A percentile compares a stretch with the other conserved stretches of the same genome.
Conservation (phyloP, 2,888 invertebrate species). For the Polymixis flavicincta region DNA sequence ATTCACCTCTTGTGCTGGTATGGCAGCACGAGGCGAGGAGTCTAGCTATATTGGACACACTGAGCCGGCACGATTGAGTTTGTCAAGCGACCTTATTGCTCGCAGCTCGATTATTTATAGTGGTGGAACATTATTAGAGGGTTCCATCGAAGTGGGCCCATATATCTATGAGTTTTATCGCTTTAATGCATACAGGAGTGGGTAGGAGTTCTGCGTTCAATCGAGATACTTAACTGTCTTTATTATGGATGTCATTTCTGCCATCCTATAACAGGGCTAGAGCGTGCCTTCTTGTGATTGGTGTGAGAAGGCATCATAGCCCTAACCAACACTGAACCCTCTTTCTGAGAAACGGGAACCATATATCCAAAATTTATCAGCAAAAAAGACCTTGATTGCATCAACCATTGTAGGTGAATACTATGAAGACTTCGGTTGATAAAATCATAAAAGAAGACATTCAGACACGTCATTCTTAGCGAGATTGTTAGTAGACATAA, state of each 20-base stretch:
- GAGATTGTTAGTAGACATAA: slow-evolving; percentile 23
- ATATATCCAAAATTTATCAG: background rate
- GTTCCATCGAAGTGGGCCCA: slow-evolving; percentile 36
- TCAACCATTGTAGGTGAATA: background rate
- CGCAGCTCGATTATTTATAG: slow-evolving; percentile 56
- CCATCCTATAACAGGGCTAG: background rate
- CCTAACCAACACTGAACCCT: no score
- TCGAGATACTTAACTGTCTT: slow-evolving; percentile 8
- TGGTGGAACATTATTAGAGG: slow-evolving; percentile 54
- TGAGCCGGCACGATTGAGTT: slow-evolving; percentile 51
- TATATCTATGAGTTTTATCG: slow-evolving; percentile 48
- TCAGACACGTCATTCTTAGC: slow-evolving; percentile 21
- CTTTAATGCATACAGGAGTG: slow-evolving; percentile 46
- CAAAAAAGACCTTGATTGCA: background rate
- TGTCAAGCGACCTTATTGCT: slow-evolving; percentile 59
- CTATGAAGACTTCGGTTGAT: no score
- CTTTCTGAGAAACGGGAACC: background rate
- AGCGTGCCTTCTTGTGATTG: background rate
- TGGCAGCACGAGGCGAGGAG: background rate
- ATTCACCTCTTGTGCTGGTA: slow-evolving; percentile 14
- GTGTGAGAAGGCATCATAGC: background rate
- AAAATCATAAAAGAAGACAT: slow-evolving; percentile 1
- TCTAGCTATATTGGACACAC: slow-evolving; percentile 21
- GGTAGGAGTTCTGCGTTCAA: background rate
- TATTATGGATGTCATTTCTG: slow-evolving; percentile 3